Conservation (phyloP, 2,113 vertebrate species). For the Corythoichthys intestinalis region DNA sequence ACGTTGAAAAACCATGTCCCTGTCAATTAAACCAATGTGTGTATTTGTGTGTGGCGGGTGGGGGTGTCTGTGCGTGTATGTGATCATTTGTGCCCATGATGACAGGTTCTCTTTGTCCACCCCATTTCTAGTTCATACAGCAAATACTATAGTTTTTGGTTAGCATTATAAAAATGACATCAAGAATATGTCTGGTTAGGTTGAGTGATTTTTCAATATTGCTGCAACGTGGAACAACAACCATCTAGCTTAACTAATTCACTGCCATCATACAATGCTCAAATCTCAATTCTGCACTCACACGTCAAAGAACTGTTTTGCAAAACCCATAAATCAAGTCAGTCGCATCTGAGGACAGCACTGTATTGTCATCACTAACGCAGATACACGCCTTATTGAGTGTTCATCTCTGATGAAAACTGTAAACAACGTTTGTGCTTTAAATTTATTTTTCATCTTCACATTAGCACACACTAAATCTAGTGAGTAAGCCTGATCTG, state of each 20-base stretch:
- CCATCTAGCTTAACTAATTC: not conserved
- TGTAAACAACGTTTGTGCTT: not conserved
- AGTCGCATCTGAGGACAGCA: too few species aligned
- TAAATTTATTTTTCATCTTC: conserved; percentile 17
- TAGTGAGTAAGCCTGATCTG: not conserved
- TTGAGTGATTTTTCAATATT: not conserved
- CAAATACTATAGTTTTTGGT: conserved; percentile 29
- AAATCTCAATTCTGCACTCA: too few species aligned
- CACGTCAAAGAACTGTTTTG: too few species aligned
- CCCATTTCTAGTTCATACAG: conserved; percentile 20
- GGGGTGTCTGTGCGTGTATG: conserved; percentile 11
- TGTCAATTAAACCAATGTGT: conserved; percentile 22
- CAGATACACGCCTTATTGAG: not conserved
- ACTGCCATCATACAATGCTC: too few species aligned
- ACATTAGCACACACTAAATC: not conserved
- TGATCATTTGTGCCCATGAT: conserved; percentile 42
- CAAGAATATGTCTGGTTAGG: too few species aligned
- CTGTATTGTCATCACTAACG: not conserved
- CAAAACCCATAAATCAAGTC: too few species aligned
- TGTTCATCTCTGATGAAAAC: too few species aligned
- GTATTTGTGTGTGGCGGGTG: conserved; percentile 7
- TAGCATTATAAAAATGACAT: too few species aligned
- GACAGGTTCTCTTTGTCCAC: conserved; percentile 30
- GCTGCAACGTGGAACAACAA: not conserved
- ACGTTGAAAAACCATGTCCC: conserved; percentile 14